phyloP scores from a whole-genome alignment of 1,140 invertebrate species.

The Teleogryllus occipitalis region DNA sequence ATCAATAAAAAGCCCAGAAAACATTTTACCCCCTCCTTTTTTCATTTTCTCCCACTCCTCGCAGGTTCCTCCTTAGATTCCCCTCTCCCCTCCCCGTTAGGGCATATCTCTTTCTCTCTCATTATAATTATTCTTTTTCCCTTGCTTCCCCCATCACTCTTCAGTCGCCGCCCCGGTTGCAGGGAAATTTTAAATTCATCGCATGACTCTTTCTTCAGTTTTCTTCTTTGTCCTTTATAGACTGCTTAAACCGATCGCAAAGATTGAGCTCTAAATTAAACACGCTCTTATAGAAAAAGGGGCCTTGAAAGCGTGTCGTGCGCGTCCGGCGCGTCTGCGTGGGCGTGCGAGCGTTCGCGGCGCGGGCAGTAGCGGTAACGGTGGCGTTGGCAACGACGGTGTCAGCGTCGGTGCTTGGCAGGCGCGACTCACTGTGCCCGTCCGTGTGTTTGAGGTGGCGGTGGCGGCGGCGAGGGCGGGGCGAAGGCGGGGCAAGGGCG shows the following conservation, averaged over 20 bases:
- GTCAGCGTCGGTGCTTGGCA: too few species aligned
- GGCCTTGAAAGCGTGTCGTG: too few species aligned
- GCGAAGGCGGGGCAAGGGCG: too few species aligned
- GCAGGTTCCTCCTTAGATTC: not conserved
- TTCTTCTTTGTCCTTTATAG: not conserved
- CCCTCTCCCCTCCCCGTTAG: not conserved
- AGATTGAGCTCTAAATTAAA: not conserved
- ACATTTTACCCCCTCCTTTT: constrained; percentile 13
- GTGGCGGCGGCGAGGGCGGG: too few species aligned
- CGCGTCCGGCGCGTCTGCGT: too few species aligned
- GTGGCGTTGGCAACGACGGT: too few species aligned
- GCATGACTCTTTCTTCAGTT: not conserved
- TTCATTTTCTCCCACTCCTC: not conserved
- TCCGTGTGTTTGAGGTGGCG: too few species aligned
- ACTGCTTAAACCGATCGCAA: not conserved
- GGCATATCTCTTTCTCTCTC: constrained; percentile 8
- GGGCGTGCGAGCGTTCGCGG: too few species aligned
- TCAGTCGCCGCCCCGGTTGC: not conserved
- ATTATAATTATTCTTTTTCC: constrained; percentile 3
- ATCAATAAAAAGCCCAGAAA: constrained; percentile 17
- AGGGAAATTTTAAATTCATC: not conserved
- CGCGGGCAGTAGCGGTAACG: too few species aligned
- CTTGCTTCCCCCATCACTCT: not conserved
- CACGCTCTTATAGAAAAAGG: too few species aligned
- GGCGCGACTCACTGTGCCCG: too few species aligned